phyloP scores from a whole-genome alignment of 2,797 vertebrate genomes.

The Kryptolebias ocellatus region DNA sequence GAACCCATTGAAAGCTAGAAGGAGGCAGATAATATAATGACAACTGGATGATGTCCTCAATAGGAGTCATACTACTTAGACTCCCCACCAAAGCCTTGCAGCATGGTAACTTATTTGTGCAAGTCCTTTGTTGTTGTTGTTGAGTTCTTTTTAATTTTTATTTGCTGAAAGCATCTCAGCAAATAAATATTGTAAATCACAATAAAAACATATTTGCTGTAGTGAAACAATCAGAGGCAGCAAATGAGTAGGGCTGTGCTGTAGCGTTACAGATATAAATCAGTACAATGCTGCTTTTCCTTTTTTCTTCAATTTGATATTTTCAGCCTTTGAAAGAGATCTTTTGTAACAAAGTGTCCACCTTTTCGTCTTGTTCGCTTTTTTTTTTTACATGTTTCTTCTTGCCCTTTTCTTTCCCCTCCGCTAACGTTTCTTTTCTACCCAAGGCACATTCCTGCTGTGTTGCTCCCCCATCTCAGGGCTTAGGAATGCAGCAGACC shows the following conservation, averaged over 20 bases:
- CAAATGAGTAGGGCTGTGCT: conserved; percentile 38
- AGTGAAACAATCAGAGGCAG: conserved; percentile 31
- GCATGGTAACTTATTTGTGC: conserved; percentile 24
- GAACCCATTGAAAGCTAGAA: conserved; percentile 33
- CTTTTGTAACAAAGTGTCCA: conserved; percentile 55
- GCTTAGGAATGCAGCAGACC: conserved; percentile 86
- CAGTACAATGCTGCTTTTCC: conserved; percentile 60
- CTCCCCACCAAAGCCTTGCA: conserved; percentile 44
- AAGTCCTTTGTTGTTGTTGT: conserved; percentile 6
- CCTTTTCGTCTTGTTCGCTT: conserved; percentile 40
- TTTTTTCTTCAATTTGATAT: conserved; percentile 67
- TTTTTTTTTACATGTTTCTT: conserved; percentile 77
- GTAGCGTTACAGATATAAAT: conserved; percentile 53
- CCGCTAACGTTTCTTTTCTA: conserved; percentile 75
- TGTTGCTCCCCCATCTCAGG: conserved; percentile 82
- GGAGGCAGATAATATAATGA: conserved; percentile 50
- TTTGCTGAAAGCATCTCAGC: conserved; percentile 1
- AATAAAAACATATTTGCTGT: conserved; percentile 41
- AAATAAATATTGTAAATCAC: neutral
- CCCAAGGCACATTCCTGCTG: conserved; percentile 80
- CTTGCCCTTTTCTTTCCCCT: conserved; percentile 78
- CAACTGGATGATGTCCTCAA: conserved; percentile 46
- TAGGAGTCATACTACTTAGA: conserved; percentile 52
- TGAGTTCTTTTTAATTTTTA: neutral
- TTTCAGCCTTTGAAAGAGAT: conserved; percentile 60